Evolutionary conservation across 2,113 vertebrate genomes (phyloP), one percentile per base, ranked within the genome.

Genomic region (Protomyctophum bolini): DNA sequence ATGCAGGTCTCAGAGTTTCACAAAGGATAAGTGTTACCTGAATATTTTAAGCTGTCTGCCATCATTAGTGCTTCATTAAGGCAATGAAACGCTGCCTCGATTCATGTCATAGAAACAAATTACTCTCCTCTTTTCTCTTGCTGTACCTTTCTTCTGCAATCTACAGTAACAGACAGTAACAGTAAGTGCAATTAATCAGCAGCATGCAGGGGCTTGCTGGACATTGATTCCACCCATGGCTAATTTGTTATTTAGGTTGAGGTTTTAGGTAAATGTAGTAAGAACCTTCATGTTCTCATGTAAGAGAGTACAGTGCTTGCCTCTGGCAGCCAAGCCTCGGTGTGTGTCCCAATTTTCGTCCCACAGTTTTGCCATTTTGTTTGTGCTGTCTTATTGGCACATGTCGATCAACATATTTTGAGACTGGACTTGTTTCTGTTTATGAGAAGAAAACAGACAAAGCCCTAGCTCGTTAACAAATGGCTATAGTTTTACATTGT

Each of bases 11-110:
- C 75, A 68, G 56, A 73, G 70, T 63, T 82, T 64, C 73, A 79
- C 15, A 50, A 71, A 47, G 52, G 73, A 78, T 71, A 52, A 86
- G 72, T 50, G 55, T 73, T 76, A 83, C 72, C 77, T 62, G 84
- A 83, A 88, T 88, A 81, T 84, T 88, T 85, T 62, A 86, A 81
- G 70, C 57, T 56, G 70, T 48, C 60, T 68, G 73, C 76, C 68
- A 75, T 82, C 77, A 79, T 87, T 86, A 82, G 58, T 48, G 74
- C 69, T 73, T 85, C 78, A 81, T 86, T 85, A 83, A 76, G 73
- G 71, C 54, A 61, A 70, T 80, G 58, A 64, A 76, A 78, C 70
- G 59, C 68, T 73, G 12, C 63, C 66, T 61, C 55, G 47, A 71
- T 73, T 79, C 49, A 69, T 62, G 21, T 76, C 76, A 84, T 80